Conservation (phyloP, 35 echinoderm and acorn worm genomes). For the Lytechinus variegatus region DNA sequence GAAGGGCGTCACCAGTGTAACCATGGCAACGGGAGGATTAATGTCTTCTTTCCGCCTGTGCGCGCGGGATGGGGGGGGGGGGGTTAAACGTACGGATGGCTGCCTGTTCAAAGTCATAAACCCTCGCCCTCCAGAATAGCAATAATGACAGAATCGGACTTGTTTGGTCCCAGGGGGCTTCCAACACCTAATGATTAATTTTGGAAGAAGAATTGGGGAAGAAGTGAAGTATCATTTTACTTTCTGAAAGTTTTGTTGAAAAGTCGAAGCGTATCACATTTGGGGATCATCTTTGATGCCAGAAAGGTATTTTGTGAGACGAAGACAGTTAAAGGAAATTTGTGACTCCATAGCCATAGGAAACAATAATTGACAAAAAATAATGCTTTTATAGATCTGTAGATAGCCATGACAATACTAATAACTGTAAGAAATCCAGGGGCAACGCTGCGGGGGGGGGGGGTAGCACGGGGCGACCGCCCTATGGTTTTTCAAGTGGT, state of each 20-base stretch:
- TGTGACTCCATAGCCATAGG: no score
- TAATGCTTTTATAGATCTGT: no score
- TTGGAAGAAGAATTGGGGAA: background rate
- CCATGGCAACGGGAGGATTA: constrained; percentile 17
- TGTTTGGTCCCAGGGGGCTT: background rate
- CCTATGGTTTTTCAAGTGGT: no score
- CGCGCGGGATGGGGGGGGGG: background rate
- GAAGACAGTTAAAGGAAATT: no score
- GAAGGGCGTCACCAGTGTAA: constrained; percentile 19
- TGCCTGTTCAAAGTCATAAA: background rate
- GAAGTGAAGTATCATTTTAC: background rate
- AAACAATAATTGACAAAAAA: no score
- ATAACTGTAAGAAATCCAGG: no score
- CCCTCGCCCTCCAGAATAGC: background rate
- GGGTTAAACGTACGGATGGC: background rate
- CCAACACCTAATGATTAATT: background rate
- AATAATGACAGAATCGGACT: background rate
- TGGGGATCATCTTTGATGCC: no score
- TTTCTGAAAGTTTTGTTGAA: background rate
- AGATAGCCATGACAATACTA: no score
- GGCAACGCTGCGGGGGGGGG: no score
- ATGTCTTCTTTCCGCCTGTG: background rate
- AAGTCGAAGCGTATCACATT: background rate
- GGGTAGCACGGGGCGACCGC: no score
- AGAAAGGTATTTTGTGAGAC: no score